Evolutionary conservation across 2,797 vertebrate species (phyloP).

Genomic region (Saguinus oedipus): DNA sequence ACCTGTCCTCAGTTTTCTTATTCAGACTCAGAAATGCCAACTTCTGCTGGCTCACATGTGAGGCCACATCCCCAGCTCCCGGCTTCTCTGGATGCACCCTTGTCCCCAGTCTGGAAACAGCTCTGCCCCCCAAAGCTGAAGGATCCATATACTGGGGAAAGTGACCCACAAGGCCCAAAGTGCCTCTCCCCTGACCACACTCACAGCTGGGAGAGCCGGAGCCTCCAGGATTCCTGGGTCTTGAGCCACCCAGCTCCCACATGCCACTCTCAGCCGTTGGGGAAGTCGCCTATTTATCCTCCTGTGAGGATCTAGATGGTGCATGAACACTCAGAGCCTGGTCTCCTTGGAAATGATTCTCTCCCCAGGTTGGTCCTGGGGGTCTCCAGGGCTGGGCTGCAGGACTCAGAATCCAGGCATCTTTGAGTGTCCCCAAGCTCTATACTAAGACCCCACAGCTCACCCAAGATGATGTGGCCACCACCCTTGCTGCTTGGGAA

Average conservation of each 20-base stretch:
- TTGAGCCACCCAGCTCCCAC: conserved; percentile 57
- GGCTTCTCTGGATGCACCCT: background rate
- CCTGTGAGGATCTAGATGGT: background rate
- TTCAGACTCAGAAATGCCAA: background rate
- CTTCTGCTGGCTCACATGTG: background rate
- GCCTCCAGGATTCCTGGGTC: conserved; percentile 15
- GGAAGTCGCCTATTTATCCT: background rate
- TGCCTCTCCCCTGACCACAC: background rate
- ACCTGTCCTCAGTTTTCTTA: background rate
- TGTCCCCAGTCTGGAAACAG: background rate
- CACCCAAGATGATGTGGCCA: background rate
- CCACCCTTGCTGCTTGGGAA: background rate
- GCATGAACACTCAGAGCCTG: background rate
- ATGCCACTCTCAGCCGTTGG: background rate
- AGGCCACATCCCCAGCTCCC: background rate
- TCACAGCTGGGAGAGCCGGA: background rate
- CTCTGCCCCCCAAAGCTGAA: background rate
- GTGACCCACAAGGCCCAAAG: background rate
- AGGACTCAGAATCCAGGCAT: background rate
- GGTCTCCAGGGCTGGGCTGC: background rate
- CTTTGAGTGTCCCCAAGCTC: background rate
- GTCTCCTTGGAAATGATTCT: conserved; percentile 35
- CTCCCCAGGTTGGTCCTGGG: background rate
- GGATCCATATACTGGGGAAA: background rate
- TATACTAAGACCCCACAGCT: background rate